Evolutionary conservation across 2,797 vertebrate species (phyloP).

Genomic region (Danio albolineatus): DNA sequence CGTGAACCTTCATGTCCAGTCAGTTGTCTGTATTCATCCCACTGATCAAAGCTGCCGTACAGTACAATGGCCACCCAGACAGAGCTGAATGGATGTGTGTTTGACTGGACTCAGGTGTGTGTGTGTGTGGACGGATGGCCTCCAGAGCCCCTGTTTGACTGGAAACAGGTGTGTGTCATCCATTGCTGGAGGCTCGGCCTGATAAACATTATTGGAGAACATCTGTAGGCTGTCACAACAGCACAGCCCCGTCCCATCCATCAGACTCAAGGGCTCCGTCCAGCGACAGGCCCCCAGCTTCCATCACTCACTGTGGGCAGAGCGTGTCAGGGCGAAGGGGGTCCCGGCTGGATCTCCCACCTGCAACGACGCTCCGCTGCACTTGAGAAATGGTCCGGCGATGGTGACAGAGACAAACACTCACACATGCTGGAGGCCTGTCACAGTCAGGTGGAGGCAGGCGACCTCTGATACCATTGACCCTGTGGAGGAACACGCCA

Average conservation of each 20-base stretch:
- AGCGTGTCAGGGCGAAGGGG: slow-evolving; percentile 44
- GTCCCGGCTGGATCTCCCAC: slow-evolving; percentile 68
- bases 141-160: slow-evolving; percentile 74
- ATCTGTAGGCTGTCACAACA: slow-evolving; percentile 86
- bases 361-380: slow-evolving; percentile 72
- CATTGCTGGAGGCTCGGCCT: slow-evolving; percentile 76
- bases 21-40: slow-evolving; percentile 4
- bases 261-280: slow-evolving; percentile 71
- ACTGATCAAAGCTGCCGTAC: slow-evolving; percentile 54
- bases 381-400: slow-evolving; percentile 73
- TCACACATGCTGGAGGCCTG: slow-evolving; percentile 23
- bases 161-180: slow-evolving; percentile 84
- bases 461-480: slow-evolving; percentile 40
- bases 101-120: slow-evolving; percentile 68
- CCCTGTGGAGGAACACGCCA: slow-evolving; percentile 29
- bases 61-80: slow-evolving; percentile 71
- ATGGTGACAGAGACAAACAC: slow-evolving; percentile 22
- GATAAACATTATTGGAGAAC: slow-evolving; percentile 88
- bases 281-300: slow-evolving; percentile 56
- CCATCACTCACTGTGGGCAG: slow-evolving; percentile 73
- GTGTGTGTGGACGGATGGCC: slow-evolving; percentile 55
- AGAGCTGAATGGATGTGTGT: slow-evolving; percentile 57
- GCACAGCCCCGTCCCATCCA: slow-evolving; percentile 72
- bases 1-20: slow-evolving; percentile 16
- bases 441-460: slow-evolving; percentile 43